These are phyloP conservation scores for Pentalonia nigronervosa DNA, from an alignment of 1,140 invertebrate species.

Conservation along the genomic window DNA sequence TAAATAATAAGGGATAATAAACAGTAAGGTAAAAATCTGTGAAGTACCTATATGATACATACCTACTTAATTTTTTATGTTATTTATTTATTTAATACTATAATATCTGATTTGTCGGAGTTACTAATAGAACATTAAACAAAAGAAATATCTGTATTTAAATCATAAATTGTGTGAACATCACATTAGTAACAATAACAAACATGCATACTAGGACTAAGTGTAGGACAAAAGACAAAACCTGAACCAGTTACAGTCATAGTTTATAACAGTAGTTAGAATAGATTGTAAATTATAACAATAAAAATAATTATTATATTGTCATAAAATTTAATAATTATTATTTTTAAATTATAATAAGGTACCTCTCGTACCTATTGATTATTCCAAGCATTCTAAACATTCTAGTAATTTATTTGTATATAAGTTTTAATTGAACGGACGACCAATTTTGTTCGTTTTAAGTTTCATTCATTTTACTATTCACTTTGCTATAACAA, in stretches of 20 bases:
- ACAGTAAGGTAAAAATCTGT: too few species aligned
- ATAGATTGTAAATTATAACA: background rate
- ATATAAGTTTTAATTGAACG: conserved; percentile 29
- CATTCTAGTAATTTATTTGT: conserved; percentile 4
- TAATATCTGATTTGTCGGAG: too few species aligned
- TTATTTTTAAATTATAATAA: background rate
- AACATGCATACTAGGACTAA: background rate
- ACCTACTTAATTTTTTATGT: too few species aligned
- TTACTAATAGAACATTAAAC: too few species aligned
- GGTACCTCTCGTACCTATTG: background rate
- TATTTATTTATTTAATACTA: too few species aligned
- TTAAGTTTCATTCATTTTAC: conserved; percentile 41
- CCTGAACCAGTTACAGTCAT: background rate
- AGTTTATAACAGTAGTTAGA: background rate
- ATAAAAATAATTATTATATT: background rate
- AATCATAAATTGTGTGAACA: too few species aligned
- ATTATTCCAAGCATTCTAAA: background rate
- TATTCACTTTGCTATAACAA: conserved; percentile 35
- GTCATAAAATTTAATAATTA: background rate
- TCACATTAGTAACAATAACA: too few species aligned
- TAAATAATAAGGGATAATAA: too few species aligned
- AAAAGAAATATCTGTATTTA: too few species aligned
- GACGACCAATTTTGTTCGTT: conserved; percentile 35
- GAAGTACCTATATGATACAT: too few species aligned
- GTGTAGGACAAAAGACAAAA: background rate